A percentile compares a stretch with the other conserved stretches of the same genome.
Conservation (phyloP, 2,888 invertebrate genomes). For the Ommatoiulus sabulosus region DNA sequence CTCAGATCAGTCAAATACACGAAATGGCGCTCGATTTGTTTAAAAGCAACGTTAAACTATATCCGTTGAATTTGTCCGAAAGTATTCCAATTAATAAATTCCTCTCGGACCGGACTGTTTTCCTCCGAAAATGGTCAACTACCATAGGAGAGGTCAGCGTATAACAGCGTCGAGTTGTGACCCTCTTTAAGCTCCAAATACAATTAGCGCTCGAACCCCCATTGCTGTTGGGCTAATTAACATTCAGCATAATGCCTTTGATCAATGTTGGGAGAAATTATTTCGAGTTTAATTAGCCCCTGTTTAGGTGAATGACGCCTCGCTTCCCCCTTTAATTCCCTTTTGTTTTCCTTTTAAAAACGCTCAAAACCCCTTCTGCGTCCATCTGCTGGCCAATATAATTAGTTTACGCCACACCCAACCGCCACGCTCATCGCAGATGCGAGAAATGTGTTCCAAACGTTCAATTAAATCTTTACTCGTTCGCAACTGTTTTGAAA, state of each 20-base stretch:
- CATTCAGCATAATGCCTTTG: constrained; percentile 21
- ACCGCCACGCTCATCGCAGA: constrained; percentile 18
- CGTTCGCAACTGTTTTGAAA: neutral
- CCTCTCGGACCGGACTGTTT: neutral
- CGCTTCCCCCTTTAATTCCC: constrained; percentile 37
- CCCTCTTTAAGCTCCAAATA: constrained; percentile 14
- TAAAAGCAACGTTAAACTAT: no score
- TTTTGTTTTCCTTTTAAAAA: constrained; percentile 28
- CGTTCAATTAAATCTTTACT: constrained; percentile 29
- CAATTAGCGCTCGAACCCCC: constrained; percentile 7
- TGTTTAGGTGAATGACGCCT: neutral
- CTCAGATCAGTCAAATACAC: no score
- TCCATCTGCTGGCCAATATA: constrained; percentile 21
- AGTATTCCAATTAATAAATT: neutral
- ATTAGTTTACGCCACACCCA: constrained; percentile 35
- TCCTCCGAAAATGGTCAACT: neutral
- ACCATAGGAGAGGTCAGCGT: neutral
- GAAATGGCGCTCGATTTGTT: no score
- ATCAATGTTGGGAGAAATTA: constrained; percentile 14
- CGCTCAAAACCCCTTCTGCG: neutral
- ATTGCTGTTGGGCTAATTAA: neutral
- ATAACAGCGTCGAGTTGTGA: neutral
- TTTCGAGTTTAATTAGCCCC: neutral
- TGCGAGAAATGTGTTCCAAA: neutral
- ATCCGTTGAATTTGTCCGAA: neutral